Percentiles rank a stretch among this genome's conserved stretches.
phyloP scores from a whole-genome alignment of 2,797 vertebrate genomes.

The Bryconaethiops microstoma region DNA sequence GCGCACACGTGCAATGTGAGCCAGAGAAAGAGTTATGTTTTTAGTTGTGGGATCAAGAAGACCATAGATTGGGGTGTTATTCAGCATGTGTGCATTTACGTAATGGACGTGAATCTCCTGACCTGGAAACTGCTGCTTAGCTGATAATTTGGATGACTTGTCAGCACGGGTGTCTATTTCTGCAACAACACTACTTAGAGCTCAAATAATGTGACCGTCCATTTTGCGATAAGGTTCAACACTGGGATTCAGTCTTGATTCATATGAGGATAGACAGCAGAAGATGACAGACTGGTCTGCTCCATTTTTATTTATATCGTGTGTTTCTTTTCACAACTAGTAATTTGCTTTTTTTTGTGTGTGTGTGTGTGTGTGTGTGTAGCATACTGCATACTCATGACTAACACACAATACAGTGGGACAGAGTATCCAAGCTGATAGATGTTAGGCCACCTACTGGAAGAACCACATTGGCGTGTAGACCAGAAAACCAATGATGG shows the following conservation, averaged over 20 bases:
- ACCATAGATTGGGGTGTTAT: neutral
- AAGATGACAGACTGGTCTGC: neutral
- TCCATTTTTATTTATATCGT: constrained; percentile 31
- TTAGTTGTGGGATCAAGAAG: neutral
- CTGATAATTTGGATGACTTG: neutral
- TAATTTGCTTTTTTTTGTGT: too few species aligned
- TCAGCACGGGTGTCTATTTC: neutral
- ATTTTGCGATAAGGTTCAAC: constrained; percentile 59
- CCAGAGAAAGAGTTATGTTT: neutral
- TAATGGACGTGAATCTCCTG: neutral
- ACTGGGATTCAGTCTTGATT: constrained; percentile 68
- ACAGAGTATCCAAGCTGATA: neutral
- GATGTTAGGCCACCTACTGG: constrained; percentile 20
- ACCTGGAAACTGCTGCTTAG: neutral
- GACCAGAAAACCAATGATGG: neutral
- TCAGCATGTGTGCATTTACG: neutral
- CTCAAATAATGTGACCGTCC: constrained; percentile 24
- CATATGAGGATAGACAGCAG: constrained; percentile 12
- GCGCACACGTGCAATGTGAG: neutral
- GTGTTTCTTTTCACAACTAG: constrained; percentile 21
- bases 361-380: constrained; percentile 38
- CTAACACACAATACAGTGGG: constrained; percentile 1
- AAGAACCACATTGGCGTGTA: constrained; percentile 14
- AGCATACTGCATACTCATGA: constrained; percentile 25
- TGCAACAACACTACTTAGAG: neutral